Evolutionary conservation across 1,140 invertebrate species (phyloP).

Genomic region (Cydia amplana): DNA sequence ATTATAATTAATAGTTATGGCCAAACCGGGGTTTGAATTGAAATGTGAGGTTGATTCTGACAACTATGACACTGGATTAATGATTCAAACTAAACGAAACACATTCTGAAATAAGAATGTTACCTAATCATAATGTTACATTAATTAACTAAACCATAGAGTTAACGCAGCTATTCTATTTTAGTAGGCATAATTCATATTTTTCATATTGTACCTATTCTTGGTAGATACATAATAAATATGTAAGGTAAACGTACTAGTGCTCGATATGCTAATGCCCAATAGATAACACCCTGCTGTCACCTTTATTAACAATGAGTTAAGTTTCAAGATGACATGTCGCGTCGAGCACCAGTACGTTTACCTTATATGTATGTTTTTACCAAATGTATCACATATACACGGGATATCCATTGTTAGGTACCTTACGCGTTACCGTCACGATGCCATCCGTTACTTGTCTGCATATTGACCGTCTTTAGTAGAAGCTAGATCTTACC

Average conservation of each 20-base stretch:
- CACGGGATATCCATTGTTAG: neutral
- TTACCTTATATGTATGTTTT: too few relatives aligned
- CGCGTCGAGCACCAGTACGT: too few relatives aligned
- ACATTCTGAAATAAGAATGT: neutral
- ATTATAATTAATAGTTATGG: slow-evolving; percentile 13
- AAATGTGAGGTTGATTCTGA: neutral
- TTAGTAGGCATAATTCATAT: too few relatives aligned
- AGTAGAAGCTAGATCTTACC: neutral
- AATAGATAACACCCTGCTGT: too few relatives aligned
- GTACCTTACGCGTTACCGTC: neutral
- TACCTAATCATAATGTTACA: neutral
- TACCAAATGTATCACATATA: too few relatives aligned
- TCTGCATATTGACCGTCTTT: neutral
- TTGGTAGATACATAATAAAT: too few relatives aligned
- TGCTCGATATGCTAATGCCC: too few relatives aligned
- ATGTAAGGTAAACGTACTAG: too few relatives aligned
- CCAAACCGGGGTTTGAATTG: neutral
- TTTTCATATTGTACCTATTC: too few relatives aligned
- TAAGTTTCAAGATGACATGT: too few relatives aligned
- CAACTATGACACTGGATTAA: neutral
- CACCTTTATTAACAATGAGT: too few relatives aligned
- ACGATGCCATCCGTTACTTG: neutral
- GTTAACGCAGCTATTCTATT: too few relatives aligned
- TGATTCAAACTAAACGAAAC: neutral
- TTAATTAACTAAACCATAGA: neutral